Percentiles rank a stretch among this genome's conserved stretches.
phyloP scores from a whole-genome alignment of 2,113 vertebrate genomes.

The Vulpes ferrilata region DNA sequence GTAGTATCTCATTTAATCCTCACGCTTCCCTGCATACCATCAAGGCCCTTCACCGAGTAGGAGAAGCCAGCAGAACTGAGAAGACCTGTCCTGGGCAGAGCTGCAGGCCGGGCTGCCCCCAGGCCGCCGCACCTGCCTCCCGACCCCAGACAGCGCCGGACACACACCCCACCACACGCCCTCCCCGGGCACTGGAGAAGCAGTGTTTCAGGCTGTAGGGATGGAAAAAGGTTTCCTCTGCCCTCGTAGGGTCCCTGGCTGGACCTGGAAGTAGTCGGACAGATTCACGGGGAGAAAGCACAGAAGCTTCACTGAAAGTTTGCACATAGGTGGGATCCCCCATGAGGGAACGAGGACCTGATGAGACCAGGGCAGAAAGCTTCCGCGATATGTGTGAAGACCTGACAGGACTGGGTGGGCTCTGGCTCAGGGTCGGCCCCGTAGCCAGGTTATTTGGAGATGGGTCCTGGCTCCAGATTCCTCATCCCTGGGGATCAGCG shows the following conservation, averaged over 20 bases:
- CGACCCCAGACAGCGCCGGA: accelerated
- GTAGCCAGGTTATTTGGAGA: neutral
- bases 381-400: neutral
- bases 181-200: neutral
- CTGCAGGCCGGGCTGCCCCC: neutral
- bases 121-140: neutral
- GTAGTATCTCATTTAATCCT: neutral
- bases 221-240: neutral
- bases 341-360: neutral
- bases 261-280: neutral
- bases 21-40: neutral
- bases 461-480: neutral
- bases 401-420: neutral
- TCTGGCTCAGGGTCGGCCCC: too few species aligned
- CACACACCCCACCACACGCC: accelerated
- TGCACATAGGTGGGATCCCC: neutral
- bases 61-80: neutral
- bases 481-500: too few species aligned
- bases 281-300: neutral
- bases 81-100: neutral
- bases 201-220: neutral
- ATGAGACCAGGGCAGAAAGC: neutral
- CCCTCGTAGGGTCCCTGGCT: neutral
- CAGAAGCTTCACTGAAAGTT: too few species aligned
- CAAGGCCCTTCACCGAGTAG: neutral